A percentile compares a stretch with the other conserved stretches of the same genome.
phyloP scores from a whole-genome alignment of 2,113 vertebrate genomes.

The Xiphorhynchus elegans region DNA sequence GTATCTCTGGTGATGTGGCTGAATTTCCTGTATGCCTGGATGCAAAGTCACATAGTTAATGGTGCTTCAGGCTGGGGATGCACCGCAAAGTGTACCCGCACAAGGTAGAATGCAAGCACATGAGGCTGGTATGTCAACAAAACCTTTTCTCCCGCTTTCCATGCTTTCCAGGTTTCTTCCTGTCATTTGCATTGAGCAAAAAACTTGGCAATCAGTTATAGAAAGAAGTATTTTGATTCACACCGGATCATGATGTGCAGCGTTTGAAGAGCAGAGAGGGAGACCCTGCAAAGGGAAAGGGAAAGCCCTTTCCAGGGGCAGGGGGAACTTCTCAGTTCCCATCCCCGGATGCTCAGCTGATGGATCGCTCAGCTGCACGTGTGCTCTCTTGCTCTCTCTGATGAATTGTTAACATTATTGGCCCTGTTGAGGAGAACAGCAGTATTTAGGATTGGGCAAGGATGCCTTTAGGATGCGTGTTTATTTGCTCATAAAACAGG shows the following conservation, averaged over 20 bases:
- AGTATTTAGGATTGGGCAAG: background rate
- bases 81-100: background rate
- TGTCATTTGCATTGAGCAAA: background rate
- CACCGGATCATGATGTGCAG: background rate
- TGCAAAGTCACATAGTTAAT: background rate
- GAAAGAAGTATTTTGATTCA: background rate
- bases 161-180: background rate
- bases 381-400: background rate
- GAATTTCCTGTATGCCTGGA: background rate
- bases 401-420: background rate
- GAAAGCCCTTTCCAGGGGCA: background rate
- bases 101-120: background rate
- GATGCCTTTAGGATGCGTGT: conserved; percentile 1
- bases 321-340: background rate
- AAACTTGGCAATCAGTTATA: background rate
- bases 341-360: background rate
- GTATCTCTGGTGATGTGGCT: background rate
- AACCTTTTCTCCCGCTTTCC: background rate
- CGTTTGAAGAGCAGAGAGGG: background rate
- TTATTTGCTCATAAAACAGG: background rate
- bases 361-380: background rate
- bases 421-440: background rate
- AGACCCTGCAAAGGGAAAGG: background rate
- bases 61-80: background rate
- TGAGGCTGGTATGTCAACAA: background rate